Evolutionary conservation across 2,113 vertebrate species (phyloP).

Genomic region (Neotragus pygmaeus): DNA sequence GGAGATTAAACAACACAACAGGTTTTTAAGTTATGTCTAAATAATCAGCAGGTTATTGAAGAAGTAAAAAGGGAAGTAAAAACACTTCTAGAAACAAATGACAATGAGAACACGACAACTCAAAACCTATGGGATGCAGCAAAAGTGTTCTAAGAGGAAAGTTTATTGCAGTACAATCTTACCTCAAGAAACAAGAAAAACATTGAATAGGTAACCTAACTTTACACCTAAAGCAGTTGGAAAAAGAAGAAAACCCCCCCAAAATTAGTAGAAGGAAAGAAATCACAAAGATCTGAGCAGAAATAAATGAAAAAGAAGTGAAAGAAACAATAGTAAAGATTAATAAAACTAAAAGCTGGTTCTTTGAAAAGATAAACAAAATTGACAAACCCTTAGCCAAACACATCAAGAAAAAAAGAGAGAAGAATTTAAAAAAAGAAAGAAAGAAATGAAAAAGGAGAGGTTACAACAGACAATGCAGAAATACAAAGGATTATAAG

Average conservation of each 20-base stretch:
- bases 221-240: background rate
- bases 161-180: background rate
- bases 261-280: background rate
- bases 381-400: background rate
- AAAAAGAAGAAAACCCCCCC: background rate
- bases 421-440: background rate
- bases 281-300: background rate
- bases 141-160: background rate
- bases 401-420: background rate
- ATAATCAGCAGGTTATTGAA: background rate
- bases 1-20: background rate
- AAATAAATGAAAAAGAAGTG: background rate
- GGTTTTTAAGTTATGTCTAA: background rate
- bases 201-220: background rate
- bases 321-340: background rate
- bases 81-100: background rate
- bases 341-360: background rate
- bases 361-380: background rate
- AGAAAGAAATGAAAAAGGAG: background rate
- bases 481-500: background rate
- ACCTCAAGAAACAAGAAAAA: background rate
- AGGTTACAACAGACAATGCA: background rate
- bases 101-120: background rate
- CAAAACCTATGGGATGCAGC: background rate
- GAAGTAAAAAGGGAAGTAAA: background rate